Percentiles rank a stretch among this genome's conserved stretches.
Conservation (phyloP, 2,113 vertebrate genomes). For the Corythoichthys intestinalis region DNA sequence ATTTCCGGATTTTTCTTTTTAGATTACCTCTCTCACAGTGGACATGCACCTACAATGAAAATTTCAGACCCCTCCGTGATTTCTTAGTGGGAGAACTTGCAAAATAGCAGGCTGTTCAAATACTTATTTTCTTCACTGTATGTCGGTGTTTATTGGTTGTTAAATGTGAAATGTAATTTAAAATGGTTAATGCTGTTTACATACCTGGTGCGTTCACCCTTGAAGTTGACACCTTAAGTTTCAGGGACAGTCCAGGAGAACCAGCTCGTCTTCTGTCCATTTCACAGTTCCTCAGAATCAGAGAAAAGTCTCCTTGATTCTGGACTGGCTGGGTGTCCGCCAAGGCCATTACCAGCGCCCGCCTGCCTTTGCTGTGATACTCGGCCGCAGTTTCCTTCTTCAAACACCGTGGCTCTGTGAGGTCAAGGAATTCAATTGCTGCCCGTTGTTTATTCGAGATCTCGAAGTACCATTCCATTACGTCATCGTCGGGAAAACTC, state of each 20-base stretch:
- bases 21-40: too few species aligned
- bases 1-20: too few species aligned
- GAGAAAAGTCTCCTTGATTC: constrained; percentile 72
- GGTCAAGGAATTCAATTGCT: constrained; percentile 66
- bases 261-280: constrained; percentile 57
- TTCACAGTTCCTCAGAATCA: constrained; percentile 84
- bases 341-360: constrained; percentile 52
- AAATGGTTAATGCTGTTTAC: neutral
- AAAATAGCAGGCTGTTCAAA: too few species aligned
- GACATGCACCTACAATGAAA: too few species aligned
- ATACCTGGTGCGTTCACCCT: constrained; percentile 35
- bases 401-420: constrained; percentile 74
- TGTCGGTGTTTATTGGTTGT: neutral
- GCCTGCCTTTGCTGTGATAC: constrained; percentile 61
- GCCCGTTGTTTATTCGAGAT: constrained; percentile 72
- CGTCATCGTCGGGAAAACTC: constrained; percentile 80
- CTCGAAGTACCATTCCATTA: constrained; percentile 81
- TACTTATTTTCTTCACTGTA: too few species aligned
- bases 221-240: constrained; percentile 71
- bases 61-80: too few species aligned
- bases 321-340: constrained; percentile 68
- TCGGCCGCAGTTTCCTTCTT: constrained; percentile 76
- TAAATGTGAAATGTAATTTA: neutral
- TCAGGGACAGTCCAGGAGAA: constrained; percentile 65
- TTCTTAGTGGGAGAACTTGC: too few species aligned